Percentiles rank a stretch among this genome's conserved stretches.
Evolutionary conservation across 2,888 invertebrate species (phyloP).

Genomic region (Leptinotarsa rubiginosa): DNA sequence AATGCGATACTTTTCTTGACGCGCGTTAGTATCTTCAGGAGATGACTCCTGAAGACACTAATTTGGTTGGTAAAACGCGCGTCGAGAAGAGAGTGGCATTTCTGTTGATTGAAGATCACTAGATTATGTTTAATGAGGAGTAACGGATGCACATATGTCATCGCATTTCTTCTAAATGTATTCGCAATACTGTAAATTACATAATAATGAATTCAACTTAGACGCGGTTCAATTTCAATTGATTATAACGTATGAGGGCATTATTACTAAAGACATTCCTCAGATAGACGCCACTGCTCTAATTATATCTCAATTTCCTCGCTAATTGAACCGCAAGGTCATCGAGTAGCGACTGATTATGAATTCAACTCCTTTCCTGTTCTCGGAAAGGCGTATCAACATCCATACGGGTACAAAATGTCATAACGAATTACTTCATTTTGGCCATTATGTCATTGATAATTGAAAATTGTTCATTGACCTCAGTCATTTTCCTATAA

Average conservation of each 20-base stretch:
- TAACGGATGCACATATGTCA: too few relatives aligned
- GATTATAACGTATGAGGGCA: background rate
- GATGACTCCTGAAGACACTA: too few relatives aligned
- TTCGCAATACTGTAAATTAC: background rate
- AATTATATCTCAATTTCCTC: conserved; percentile 24
- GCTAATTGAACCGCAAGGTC: conserved; percentile 31
- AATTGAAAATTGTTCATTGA: conserved; percentile 49
- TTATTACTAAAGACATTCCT: background rate
- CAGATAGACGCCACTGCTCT: conserved; percentile 21
- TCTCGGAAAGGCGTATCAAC: conserved; percentile 28
- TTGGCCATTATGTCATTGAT: conserved; percentile 40
- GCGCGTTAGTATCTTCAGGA: too few relatives aligned
- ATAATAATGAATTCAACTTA: background rate
- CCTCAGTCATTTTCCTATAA: conserved; percentile 44
- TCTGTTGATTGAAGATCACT: too few relatives aligned
- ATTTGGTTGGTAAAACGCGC: too few relatives aligned
- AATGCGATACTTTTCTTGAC: too few relatives aligned
- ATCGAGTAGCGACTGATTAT: conserved; percentile 23
- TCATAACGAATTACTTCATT: conserved; percentile 37
- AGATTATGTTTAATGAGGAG: too few relatives aligned
- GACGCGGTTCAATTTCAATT: background rate
- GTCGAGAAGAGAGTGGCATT: too few relatives aligned
- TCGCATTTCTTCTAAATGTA: background rate
- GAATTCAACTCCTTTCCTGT: conserved; percentile 28
- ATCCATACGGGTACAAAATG: conserved; percentile 29